These are phyloP conservation scores for Lepidothrix coronata DNA, from an alignment of 2,113 vertebrate species.

Conservation along the genomic window DNA sequence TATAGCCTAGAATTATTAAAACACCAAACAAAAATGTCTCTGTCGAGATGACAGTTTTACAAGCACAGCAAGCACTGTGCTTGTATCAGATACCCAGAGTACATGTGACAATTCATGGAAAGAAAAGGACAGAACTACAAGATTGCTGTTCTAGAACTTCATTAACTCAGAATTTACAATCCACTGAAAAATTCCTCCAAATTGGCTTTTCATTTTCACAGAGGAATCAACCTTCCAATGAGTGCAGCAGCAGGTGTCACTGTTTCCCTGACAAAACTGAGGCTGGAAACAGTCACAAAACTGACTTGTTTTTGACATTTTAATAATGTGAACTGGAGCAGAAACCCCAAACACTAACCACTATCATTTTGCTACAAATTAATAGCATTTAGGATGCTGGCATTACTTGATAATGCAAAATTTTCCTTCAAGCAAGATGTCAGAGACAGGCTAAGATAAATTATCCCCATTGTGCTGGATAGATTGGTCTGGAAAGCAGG, in stretches of 20 bases:
- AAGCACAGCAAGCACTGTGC: not conserved
- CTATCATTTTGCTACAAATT: not conserved
- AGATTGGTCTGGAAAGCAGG: not conserved
- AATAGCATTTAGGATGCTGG: not conserved
- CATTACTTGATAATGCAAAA: not conserved
- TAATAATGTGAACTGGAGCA: not conserved
- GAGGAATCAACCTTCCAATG: not conserved
- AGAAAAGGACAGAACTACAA: not conserved
- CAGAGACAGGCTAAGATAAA: not conserved
- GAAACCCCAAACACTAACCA: not conserved
- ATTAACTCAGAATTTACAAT: not conserved
- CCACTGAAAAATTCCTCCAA: not conserved
- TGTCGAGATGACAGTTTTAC: not conserved
- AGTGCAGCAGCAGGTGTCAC: conserved; percentile 55
- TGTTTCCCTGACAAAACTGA: conserved; percentile 15
- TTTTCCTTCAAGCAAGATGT: not conserved
- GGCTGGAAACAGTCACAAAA: not conserved
- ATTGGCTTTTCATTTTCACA: not conserved
- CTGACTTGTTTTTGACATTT: conserved; percentile 19
- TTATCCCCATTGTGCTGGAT: not conserved
- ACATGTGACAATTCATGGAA: not conserved
- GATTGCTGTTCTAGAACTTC: not conserved
- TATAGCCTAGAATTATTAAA: not conserved
- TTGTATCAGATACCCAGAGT: not conserved
- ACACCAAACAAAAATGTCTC: not conserved